Base-by-base conservation (phyloP, 2,888 invertebrate species). In the Dicyrtomina minuta region DNA sequence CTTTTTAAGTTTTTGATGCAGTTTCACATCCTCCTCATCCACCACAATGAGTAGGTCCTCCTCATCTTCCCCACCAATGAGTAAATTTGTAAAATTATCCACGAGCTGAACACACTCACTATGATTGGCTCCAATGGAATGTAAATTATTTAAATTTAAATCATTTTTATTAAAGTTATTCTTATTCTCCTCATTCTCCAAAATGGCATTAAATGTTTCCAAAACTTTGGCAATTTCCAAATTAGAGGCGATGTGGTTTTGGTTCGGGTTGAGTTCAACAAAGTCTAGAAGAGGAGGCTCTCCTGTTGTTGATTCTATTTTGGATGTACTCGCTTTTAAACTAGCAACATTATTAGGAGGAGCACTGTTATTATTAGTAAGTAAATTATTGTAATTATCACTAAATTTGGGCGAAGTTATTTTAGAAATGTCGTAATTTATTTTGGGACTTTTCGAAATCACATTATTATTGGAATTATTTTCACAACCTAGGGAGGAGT, bases 201-300 rank as follows among this genome's bases (percentile, higher is more conserved):
- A 64, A 41, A 76, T 72, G 22, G 73, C 72, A 51, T 76, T 76
- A 43, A 76, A 76, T 55, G 71, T 73, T 22, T 76, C 76, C 15
- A 76, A 62, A 20, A 76, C 74, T 74, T 72, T 71, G 20, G 73
- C 73, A 64, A 76, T 74, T 58, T 74, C 76, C 26, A n/a, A n/a
- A n/a, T n/a, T n/a, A n/a, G n/a, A n/a, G n/a, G n/a, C n/a, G n/a
- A n/a, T n/a, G n/a, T n/a, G n/a, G n/a, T n/a, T n/a, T n/a, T n/a
- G n/a, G n/a, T n/a, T n/a, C n/a, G n/a, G 8, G 33, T 33, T 33
- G 33, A 33, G 33, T 8, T 33, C 33, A 33, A 33, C 33, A 33
- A 33, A 33, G 33, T 33, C 33, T 33, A 33, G 33, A 8, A 33
- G n/a, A n/a, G n/a, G n/a, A n/a, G n/a, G n/a, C n/a, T n/a, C n/a